Evolutionary conservation across 2,113 vertebrate genomes (phyloP).

Genomic region (Rafetus swinhoei): DNA sequence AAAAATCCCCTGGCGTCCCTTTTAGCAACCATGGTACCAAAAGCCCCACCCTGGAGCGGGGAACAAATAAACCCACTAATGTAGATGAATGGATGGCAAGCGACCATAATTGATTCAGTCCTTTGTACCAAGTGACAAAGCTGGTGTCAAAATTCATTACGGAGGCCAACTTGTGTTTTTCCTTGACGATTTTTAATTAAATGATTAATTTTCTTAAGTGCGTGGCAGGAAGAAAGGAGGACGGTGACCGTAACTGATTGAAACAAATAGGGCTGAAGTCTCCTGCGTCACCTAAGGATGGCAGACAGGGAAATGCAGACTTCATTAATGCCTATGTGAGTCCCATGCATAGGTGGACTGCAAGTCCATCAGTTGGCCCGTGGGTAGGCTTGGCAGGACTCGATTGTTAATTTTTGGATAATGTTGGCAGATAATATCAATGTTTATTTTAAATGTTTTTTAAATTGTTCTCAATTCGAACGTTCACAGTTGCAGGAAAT

Average conservation of each 20-base stretch:
- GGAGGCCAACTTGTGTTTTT: background rate
- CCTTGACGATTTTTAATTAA: constrained; percentile 23
- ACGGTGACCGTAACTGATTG: background rate
- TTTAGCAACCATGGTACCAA: background rate
- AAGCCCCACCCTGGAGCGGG: background rate
- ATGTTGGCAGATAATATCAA: background rate
- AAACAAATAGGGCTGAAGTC: rapidly evolving
- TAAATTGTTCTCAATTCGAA: background rate
- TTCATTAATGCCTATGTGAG: rapidly evolving
- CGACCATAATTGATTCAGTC: background rate
- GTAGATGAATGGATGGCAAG: background rate
- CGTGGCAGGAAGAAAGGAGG: background rate
- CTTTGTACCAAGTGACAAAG: constrained; percentile 6
- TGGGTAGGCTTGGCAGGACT: background rate
- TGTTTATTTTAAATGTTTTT: background rate
- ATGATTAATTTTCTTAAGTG: constrained; percentile 24
- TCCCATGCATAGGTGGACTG: rapidly evolving
- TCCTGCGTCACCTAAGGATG: rapidly evolving
- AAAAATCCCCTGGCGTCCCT: background rate
- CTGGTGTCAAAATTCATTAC: background rate
- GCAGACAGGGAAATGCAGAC: background rate
- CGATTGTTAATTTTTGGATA: background rate
- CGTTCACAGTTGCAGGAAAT: background rate
- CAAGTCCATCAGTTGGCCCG: background rate
- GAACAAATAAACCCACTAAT: background rate